Evolutionary conservation across 2,113 vertebrate genomes (phyloP), one percentile per base, ranked within the genome.

Genomic region (Colinus virginianus): DNA sequence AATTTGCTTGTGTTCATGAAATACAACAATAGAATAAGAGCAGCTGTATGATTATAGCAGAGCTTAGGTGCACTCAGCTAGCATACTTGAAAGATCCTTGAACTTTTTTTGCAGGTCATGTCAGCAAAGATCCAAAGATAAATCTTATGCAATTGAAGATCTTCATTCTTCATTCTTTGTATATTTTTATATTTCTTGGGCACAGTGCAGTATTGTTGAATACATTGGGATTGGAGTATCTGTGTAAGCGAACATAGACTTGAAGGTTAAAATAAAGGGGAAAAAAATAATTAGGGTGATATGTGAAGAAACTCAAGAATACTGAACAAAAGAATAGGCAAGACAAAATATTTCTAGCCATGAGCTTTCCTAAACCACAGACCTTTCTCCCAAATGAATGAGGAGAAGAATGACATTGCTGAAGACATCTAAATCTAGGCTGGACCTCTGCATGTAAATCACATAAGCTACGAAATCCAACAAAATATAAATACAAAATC

Each of bases 221-320:
- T 63, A n/a, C 34, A 30, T 12, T 63, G 45, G 26, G 4, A 53
- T 79, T 80, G 83, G 76, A 82, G 25, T 56, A 42, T 56, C 48
- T 51, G 1, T 67, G 59, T 32, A 62, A 34, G 9, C 80, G 49
- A 79, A 82, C 43, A 32, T 49, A 62, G 86, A 66, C 7, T 64
- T 42, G 19, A 63, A 77, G 17, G 9, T 42, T 22, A 9, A 75
- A 88, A 85, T 15, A 72, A 70, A 81, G 32, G 9, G 84, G 38
- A 63, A 86, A 87, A 80, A 66, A 80, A 62, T 77, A 11, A 40
- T 91, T 66, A 80, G 45, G 18, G 25, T 59, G n/a, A 69, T 32
- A 70, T 12, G 78, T 45, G 19, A 49, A 9, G 3, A 84, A 77
- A 78, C 7, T 75, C 76, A 56, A 1, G 16, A 74, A 19, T 9